Base-by-base conservation (phyloP, 2,797 vertebrate genomes). In the Hydrocynus forskahlii region DNA sequence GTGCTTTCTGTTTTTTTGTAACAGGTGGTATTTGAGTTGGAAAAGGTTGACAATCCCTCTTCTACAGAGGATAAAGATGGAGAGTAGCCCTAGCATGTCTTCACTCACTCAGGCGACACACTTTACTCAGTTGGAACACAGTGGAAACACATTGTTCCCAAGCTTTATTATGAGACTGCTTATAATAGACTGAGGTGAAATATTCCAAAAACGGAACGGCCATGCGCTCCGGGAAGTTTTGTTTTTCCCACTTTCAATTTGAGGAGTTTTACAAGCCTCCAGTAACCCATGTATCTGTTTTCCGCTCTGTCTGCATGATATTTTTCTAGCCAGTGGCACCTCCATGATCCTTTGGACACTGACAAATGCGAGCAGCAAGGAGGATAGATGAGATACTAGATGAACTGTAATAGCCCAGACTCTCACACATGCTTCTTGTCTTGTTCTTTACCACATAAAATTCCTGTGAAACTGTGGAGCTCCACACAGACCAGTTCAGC, bases 391-490 rank as follows among this genome's bases (percentile, higher is more conserved):
- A 35, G 35, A 35, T 35, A 35, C 35, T 35, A 2, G 45, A 48
- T 8, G 29, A 72, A 21, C 50, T 72, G 21, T 35, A 64, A 45
- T 60, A 50, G 4, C 12, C 7, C 43, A 19, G 64, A 52, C 48
- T 52, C 23, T 35, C 25, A 64, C 29, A 54, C 59, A 52, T 0
- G 21, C 68, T 55, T 63, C 17, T 17, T 59, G 71, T 80, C 74
- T 81, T 82, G 60, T 71, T 76, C 23, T 54, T 52, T 78, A 78
- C 43, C 25, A 17, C 69, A 66, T 29, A 60, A 38, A 69, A 54
- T 71, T 76, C 40, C 55, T 71, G 66, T 79, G 71, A 80, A 73
- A 52, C 43, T 35, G 35, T 9, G 72, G 70, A 75, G 73, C 29
- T 75, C 16, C 7, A 68, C 59, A 54, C 52, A 68, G 73, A 76